Percentiles rank a stretch among this genome's conserved stretches.
phyloP scores from a whole-genome alignment of 2,888 invertebrate genomes.

The Therioaphis trifolii region DNA sequence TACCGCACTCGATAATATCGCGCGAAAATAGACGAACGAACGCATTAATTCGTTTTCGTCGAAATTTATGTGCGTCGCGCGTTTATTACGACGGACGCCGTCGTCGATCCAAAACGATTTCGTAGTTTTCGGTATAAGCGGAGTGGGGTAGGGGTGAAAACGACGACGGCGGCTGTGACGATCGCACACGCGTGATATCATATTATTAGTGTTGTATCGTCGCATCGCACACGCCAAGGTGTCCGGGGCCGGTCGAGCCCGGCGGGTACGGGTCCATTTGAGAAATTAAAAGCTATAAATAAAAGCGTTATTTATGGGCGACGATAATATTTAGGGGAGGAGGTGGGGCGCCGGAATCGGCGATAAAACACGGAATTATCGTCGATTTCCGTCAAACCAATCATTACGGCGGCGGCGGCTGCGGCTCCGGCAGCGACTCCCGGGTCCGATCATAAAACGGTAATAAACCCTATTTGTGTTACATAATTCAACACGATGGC shows the following conservation, averaged over 20 bases:
- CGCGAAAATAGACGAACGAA: too few relatives aligned
- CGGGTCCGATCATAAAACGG: conserved; percentile 47
- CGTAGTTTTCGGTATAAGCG: too few relatives aligned
- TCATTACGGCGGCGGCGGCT: conserved; percentile 11
- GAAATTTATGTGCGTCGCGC: too few relatives aligned
- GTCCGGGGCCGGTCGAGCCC: not conserved
- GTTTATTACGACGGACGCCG: too few relatives aligned
- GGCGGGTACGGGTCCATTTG: conserved; percentile 52
- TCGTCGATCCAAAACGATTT: not conserved
- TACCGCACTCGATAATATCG: too few relatives aligned
- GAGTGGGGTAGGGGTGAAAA: not conserved
- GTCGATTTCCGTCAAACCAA: conserved; percentile 57
- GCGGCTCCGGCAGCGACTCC: not conserved
- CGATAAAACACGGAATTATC: conserved; percentile 58
- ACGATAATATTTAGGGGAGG: conserved; percentile 28
- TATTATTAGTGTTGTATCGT: not conserved
- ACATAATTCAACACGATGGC: conserved; percentile 22
- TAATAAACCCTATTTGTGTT: conserved; percentile 58
- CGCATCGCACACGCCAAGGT: not conserved
- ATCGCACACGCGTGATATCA: not conserved
- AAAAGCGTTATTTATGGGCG: conserved; percentile 54
- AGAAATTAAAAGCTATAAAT: conserved; percentile 60
- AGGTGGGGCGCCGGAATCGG: not conserved
- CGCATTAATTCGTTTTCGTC: too few relatives aligned
- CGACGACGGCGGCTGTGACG: not conserved